A percentile compares a stretch with the other conserved stretches of the same genome.
These are phyloP conservation scores for Drosophila ambigua DNA, from an alignment of 1,140 invertebrate species.

Conservation along the genomic window DNA sequence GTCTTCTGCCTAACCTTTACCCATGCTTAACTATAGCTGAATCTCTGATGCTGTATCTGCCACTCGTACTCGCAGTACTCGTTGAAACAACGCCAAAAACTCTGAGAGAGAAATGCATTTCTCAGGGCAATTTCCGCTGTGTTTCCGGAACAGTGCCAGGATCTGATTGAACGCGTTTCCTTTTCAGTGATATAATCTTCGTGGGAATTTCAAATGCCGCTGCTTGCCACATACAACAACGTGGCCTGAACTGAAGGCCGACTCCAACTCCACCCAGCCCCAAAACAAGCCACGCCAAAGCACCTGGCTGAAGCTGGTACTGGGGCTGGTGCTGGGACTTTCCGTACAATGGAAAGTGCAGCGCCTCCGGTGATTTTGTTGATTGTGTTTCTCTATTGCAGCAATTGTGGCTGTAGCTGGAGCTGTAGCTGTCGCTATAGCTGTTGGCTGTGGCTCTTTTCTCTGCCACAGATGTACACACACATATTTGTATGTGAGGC, in stretches of 20 bases:
- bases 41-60: too few species aligned
- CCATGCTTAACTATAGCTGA: too few species aligned
- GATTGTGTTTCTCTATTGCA: slow-evolving; percentile 31
- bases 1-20: too few species aligned
- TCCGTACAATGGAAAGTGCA: slow-evolving; percentile 45
- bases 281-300: slow-evolving; percentile 1
- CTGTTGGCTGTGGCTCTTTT: slow-evolving; percentile 20
- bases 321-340: too few species aligned
- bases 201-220: slow-evolving; percentile 33
- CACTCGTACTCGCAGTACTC: too few species aligned
- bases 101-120: background rate
- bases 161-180: slow-evolving; percentile 25
- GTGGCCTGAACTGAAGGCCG: slow-evolving; percentile 52
- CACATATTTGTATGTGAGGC: too few species aligned
- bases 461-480: slow-evolving; percentile 6
- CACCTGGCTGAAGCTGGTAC: slow-evolving; percentile 10
- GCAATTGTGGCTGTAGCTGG: slow-evolving; percentile 10
- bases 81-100: slow-evolving; percentile 2
- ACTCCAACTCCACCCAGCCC: slow-evolving; percentile 2
- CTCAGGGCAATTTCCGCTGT: slow-evolving; percentile 12
- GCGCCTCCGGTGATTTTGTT: slow-evolving; percentile 38
- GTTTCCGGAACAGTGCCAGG: slow-evolving; percentile 29
- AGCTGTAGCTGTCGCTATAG: too few species aligned
- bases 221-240: slow-evolving; percentile 26
- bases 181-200: slow-evolving; percentile 42